Percentiles rank a stretch among this genome's conserved stretches.
These are phyloP conservation scores for Lasioglossum morio DNA, from an alignment of 2,888 invertebrate species.

Conservation along the genomic window DNA sequence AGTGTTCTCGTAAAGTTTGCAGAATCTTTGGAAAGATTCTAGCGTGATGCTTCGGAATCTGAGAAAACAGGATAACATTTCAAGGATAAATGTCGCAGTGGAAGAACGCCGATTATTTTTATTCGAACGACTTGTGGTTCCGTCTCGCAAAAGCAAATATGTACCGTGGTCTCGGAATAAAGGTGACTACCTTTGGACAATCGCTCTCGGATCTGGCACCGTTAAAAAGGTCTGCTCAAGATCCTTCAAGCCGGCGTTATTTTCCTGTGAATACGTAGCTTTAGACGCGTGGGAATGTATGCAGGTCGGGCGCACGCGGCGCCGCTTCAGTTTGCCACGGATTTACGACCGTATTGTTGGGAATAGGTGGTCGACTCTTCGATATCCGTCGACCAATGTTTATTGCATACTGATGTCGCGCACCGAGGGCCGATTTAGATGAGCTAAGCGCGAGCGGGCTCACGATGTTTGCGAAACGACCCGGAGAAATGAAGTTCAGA, in stretches of 20 bases:
- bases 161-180: background rate
- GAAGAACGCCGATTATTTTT: conserved; percentile 2
- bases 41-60: background rate
- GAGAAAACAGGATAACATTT: background rate
- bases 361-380: conserved; percentile 66
- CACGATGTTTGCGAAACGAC: conserved; percentile 29
- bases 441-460: conserved; percentile 26
- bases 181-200: background rate
- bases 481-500: conserved; percentile 19
- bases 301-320: background rate
- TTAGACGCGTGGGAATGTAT: conserved; percentile 13
- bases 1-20: background rate
- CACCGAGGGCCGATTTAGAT: conserved; percentile 41
- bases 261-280: conserved; percentile 6
- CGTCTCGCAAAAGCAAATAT: background rate
- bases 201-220: background rate
- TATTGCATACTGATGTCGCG: conserved; percentile 73
- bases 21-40: background rate
- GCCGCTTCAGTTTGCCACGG: conserved; percentile 25
- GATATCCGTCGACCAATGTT: conserved; percentile 67
- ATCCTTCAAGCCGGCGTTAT: background rate
- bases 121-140: background rate
- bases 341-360: conserved; percentile 65
- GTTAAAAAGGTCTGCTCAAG: background rate
- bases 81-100: background rate